Percentiles rank a stretch among this genome's conserved stretches.
Conservation (phyloP, 2,888 invertebrate genomes). For the Eupithecia tripunctaria region DNA sequence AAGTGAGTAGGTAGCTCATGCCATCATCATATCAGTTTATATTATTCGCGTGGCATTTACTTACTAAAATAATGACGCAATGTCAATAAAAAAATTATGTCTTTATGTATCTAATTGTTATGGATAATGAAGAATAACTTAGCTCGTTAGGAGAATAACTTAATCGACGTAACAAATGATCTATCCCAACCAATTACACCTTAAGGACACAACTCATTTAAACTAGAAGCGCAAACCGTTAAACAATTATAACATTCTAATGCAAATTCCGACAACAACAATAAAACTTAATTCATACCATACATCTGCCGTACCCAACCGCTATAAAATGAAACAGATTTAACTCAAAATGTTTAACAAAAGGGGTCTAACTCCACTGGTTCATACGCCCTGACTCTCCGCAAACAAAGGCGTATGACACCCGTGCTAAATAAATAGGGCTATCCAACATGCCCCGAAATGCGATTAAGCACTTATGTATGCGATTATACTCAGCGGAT, state of each 20-base stretch:
- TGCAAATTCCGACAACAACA: slow-evolving; percentile 71
- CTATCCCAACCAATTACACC: slow-evolving; percentile 29
- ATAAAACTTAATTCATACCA: slow-evolving; percentile 66
- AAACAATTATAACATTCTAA: slow-evolving; percentile 76
- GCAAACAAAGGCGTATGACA: slow-evolving; percentile 72
- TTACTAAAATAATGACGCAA: not conserved
- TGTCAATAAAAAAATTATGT: not conserved
- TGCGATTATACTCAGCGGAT: slow-evolving; percentile 76
- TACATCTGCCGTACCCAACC: slow-evolving; percentile 64
- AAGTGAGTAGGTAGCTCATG: not conserved
- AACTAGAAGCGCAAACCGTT: slow-evolving; percentile 54
- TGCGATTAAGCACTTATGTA: slow-evolving; percentile 84
- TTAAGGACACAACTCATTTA: slow-evolving; percentile 36
- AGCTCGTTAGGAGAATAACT: slow-evolving; percentile 5
- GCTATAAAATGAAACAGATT: slow-evolving; percentile 56
- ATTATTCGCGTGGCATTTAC: not conserved
- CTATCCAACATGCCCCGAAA: slow-evolving; percentile 72
- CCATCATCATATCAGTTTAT: not conserved
- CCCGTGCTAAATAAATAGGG: slow-evolving; percentile 80
- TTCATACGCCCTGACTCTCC: slow-evolving; percentile 71
- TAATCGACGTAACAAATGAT: slow-evolving; percentile 30
- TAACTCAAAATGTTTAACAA: slow-evolving; percentile 39
- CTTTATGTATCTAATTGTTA: not conserved
- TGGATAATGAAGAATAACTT: not conserved
- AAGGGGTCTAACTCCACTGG: slow-evolving; percentile 59